Conservation (phyloP, 1,140 invertebrate species). For the Epicauta chinensis region DNA sequence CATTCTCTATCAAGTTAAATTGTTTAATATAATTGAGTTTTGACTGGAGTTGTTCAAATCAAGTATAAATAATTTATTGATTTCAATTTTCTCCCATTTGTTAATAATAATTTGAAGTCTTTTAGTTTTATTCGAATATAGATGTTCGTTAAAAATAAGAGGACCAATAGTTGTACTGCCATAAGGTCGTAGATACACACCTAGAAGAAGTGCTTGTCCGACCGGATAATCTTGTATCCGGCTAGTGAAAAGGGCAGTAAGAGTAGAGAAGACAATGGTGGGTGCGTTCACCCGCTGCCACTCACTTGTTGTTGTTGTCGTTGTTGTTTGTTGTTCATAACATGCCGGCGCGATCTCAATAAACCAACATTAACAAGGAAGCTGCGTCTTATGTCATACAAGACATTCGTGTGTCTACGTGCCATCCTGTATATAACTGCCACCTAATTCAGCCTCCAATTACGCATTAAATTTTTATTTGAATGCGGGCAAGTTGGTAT, state of each 20-base stretch:
- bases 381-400: constrained; percentile 13
- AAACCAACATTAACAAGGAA: constrained; percentile 14
- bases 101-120: no score
- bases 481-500: no score
- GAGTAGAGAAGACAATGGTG: constrained; percentile 9
- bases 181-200: constrained; percentile 2
- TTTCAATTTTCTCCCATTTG: no score
- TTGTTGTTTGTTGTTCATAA: neutral
- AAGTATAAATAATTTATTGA: no score
- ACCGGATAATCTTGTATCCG: constrained; percentile 16
- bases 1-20: neutral
- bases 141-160: constrained; percentile 2
- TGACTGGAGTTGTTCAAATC: no score
- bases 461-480: no score
- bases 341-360: constrained; percentile 10
- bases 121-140: no score
- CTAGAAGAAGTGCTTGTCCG: constrained; percentile 8
- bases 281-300: constrained; percentile 13
- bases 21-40: no score
- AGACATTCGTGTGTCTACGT: constrained; percentile 11
- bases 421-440: constrained; percentile 11
- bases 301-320: constrained; percentile 1
- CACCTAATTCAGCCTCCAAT: neutral
- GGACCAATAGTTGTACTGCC: constrained; percentile 5
- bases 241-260: constrained; percentile 13